phyloP scores from a whole-genome alignment of 2,797 vertebrate genomes.

The Cirrhinus molitorella region DNA sequence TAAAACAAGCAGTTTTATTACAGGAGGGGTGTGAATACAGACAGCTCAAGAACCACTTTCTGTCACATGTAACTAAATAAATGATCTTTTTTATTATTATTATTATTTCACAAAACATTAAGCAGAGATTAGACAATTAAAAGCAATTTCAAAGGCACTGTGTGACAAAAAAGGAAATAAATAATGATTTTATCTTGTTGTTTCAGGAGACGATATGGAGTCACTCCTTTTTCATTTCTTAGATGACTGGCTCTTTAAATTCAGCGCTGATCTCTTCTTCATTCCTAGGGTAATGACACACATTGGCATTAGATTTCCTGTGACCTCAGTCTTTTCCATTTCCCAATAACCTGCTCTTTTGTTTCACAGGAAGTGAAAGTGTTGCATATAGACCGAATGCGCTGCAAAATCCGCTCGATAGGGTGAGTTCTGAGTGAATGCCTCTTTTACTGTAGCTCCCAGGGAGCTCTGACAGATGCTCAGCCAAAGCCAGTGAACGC shows the following conservation, averaged over 20 bases:
- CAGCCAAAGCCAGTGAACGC: not conserved
- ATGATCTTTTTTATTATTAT: not conserved
- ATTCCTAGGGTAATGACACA: slow-evolving; percentile 88
- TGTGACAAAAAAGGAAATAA: not conserved
- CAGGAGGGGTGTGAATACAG: not conserved
- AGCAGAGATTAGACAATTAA: not conserved
- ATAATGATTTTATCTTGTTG: slow-evolving; percentile 58
- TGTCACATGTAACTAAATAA: not conserved
- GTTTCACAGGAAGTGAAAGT: slow-evolving; percentile 93
- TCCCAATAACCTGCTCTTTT: not conserved
- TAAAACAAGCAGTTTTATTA: no score
- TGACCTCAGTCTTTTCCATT: rapidly evolving
- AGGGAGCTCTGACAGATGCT: not conserved
- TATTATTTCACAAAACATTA: not conserved
- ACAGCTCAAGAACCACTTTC: not conserved
- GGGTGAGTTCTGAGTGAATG: slow-evolving; percentile 82
- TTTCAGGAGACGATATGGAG: slow-evolving; percentile 88
- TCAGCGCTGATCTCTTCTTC: slow-evolving; percentile 93
- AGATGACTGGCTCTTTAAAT: slow-evolving; percentile 97
- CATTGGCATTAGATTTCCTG: not conserved
- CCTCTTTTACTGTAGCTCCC: no score
- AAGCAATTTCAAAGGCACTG: not conserved
- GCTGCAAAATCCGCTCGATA: slow-evolving; percentile 91
- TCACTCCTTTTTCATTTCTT: slow-evolving; percentile 96
- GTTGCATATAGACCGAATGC: slow-evolving; percentile 85